Evolutionary conservation across 2,113 vertebrate species (phyloP).

Genomic region (Microcebus griseorufus): DNA sequence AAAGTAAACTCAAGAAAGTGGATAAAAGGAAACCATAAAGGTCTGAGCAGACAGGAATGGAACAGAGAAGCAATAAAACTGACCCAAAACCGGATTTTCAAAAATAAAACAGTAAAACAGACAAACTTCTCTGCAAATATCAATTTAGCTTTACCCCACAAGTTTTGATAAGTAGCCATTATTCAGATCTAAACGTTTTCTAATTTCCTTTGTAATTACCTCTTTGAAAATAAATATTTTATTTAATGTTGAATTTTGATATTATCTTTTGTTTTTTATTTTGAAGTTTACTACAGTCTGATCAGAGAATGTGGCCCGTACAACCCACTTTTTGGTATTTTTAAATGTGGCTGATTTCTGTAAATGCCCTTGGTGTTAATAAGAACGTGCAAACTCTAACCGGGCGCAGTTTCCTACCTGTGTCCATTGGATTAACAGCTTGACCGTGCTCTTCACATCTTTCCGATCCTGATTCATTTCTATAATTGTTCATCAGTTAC

Average conservation of each 20-base stretch:
- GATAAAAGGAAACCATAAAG: neutral
- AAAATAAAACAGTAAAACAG: neutral
- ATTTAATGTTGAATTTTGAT: neutral
- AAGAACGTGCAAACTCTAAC: fast-evolving
- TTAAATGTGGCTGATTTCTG: neutral
- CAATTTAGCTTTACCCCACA: neutral
- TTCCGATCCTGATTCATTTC: fast-evolving
- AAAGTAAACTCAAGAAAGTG: neutral
- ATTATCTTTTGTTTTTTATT: neutral
- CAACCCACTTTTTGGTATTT: neutral
- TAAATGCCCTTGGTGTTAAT: neutral
- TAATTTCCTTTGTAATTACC: fast-evolving
- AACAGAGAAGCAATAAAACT: neutral
- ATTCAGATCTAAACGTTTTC: fast-evolving
- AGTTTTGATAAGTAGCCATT: fast-evolving
- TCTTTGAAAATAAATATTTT: neutral
- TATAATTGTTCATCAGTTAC: neutral
- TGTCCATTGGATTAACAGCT: fast-evolving
- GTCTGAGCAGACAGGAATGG: fast-evolving
- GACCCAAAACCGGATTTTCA: neutral
- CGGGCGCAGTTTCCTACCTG: fast-evolving
- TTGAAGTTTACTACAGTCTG: neutral
- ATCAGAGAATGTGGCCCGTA: fast-evolving
- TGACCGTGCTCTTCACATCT: fast-evolving
- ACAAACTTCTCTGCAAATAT: neutral